These are phyloP conservation scores for Epirrita christyi DNA, from an alignment of 2,888 invertebrate species.

Conservation along the genomic window DNA sequence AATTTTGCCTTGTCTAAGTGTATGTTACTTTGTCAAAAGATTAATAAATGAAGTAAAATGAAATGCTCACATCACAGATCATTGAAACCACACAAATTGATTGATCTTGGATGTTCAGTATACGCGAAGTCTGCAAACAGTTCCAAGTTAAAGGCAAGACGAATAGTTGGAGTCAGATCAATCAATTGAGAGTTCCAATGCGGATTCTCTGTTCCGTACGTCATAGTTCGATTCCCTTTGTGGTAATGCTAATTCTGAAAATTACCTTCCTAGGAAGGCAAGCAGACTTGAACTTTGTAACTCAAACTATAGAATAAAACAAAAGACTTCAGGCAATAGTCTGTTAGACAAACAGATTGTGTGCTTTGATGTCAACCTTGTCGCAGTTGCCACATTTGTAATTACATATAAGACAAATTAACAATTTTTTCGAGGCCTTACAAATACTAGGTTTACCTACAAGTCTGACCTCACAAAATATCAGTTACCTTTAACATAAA, in stretches of 20 bases:
- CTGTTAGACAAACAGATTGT: no score
- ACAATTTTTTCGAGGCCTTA: neutral
- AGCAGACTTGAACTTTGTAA: neutral
- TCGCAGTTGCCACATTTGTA: no score
- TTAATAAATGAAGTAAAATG: no score
- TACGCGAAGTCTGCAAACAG: constrained; percentile 57
- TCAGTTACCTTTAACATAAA: constrained; percentile 38
- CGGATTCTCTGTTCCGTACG: constrained; percentile 19
- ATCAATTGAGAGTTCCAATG: constrained; percentile 24
- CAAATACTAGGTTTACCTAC: neutral
- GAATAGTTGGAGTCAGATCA: constrained; percentile 41
- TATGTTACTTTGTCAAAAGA: no score
- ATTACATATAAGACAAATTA: no score
- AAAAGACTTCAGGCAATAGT: no score
- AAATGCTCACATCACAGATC: no score
- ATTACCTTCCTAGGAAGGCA: constrained; percentile 4
- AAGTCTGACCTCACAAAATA: no score
- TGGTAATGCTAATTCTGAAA: constrained; percentile 21
- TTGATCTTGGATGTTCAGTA: constrained; percentile 37
- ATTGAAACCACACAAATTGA: constrained; percentile 39
- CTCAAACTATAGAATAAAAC: neutral
- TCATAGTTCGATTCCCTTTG: constrained; percentile 10
- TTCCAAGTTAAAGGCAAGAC: constrained; percentile 49
- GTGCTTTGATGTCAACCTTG: no score
- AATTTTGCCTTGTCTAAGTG: no score